These are phyloP conservation scores for Meleagris gallopavo DNA, from an alignment of 2,113 vertebrate genomes.

Conservation along the genomic window DNA sequence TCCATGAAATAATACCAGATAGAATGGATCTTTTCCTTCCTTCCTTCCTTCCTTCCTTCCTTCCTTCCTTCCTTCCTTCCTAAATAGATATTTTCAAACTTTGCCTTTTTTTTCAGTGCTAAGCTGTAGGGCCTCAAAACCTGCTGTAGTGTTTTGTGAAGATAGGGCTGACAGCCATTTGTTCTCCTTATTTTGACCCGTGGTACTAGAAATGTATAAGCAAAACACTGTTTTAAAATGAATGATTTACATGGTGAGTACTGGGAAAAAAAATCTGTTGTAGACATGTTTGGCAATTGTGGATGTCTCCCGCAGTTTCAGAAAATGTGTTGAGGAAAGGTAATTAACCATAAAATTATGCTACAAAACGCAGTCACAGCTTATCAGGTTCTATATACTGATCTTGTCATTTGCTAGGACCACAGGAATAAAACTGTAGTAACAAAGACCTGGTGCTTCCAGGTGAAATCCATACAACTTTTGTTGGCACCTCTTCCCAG, in stretches of 20 bases:
- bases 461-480: rapidly evolving
- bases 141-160: background rate
- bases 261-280: rapidly evolving
- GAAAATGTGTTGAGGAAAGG: background rate
- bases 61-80: background rate
- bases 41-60: too few species aligned
- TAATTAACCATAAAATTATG: background rate
- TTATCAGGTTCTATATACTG: background rate
- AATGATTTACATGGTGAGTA: background rate
- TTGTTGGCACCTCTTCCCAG: background rate
- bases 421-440: background rate
- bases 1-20: background rate
- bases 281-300: rapidly evolving
- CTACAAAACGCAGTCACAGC: background rate
- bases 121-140: background rate
- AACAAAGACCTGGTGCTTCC: background rate
- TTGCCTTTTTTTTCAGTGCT: background rate
- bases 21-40: slow-evolving; percentile 14
- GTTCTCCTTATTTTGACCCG: background rate
- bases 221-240: background rate
- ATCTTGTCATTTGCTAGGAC: background rate
- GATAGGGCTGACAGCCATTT: background rate
- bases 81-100: background rate
- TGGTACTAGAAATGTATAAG: background rate
- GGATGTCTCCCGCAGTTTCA: background rate